Base-by-base conservation (phyloP, 2,797 vertebrate species). In the Apogon talboti region DNA sequence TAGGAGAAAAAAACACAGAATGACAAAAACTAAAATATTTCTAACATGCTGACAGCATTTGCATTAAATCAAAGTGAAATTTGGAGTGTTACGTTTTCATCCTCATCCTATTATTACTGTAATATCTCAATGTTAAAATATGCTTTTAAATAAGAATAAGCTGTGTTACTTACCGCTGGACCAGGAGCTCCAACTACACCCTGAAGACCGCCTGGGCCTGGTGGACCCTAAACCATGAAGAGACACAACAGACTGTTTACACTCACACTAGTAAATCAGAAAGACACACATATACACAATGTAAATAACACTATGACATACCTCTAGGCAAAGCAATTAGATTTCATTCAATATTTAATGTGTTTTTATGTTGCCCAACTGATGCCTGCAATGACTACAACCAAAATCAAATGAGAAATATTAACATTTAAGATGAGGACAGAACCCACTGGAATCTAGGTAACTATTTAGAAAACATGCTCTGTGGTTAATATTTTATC, bases 151-250 rank as follows among this genome's bases (percentile, higher is more conserved):
- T 0, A n/a, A n/a, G n/a, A n/a, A 21, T 14, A 55, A 37, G 13
- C 76, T 45, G 35, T 7, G 24, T 71, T 84, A 98, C 97, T 98
- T 82, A 99, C 98, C 86, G 98, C 96, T 83, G 98, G 96, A 72
- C 98, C 98, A 40, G 98, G 98, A 75, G 96, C 96, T 68, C 98
- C 98, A 41, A 99, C 87, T 24, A 96, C 96, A 74, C 98, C 98
- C 86, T 98, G 98, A 80, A 97, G 94, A 81, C 98, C 98, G 3
- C 88, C 90, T 0, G 97, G 91, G 66, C 98, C 98, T 0, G 96
- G 94, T 59, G 98, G 98, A 87, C 98, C 98, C 98, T 99, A 63
- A 13, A 60, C 62, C 4, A 79, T 18, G 53, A n/a, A 11, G 14
- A 45, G 16, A 61, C 7, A 46, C 30, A 19, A 60, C 0, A 9